phyloP scores from a whole-genome alignment of 2,888 invertebrate species.

The Thysanoteuthis rhombus region DNA sequence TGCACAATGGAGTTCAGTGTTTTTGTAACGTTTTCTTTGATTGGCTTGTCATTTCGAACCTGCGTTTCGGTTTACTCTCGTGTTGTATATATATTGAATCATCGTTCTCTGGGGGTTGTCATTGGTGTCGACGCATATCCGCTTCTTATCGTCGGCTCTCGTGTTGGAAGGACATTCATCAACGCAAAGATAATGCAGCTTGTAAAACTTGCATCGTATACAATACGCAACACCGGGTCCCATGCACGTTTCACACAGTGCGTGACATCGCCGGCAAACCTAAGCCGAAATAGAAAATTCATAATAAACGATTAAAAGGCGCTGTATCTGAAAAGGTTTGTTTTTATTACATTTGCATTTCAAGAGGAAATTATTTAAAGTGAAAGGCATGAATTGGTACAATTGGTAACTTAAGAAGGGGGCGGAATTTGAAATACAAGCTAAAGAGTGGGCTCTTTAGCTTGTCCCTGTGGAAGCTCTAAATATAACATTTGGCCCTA shows the following conservation, averaged over 20 bases:
- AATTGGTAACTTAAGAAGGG: no score
- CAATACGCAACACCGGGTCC: conserved; percentile 27
- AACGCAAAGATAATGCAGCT: conserved; percentile 19
- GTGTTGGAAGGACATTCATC: conserved; percentile 16
- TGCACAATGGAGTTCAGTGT: background rate
- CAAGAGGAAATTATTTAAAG: no score
- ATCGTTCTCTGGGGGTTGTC: background rate
- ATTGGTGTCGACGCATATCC: background rate
- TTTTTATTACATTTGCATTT: no score
- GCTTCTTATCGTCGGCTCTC: background rate
- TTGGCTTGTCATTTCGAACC: background rate
- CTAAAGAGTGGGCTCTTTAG: no score
- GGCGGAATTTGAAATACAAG: no score
- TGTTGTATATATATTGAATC: conserved; percentile 20
- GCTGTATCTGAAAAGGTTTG: no score
- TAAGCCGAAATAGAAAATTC: background rate
- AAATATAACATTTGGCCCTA: no score
- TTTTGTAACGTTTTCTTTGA: background rate
- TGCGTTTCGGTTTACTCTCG: background rate
- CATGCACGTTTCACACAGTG: conserved; percentile 20
- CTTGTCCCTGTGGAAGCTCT: no score
- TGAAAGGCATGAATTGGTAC: no score
- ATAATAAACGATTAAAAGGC: no score
- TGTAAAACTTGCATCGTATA: conserved; percentile 13
- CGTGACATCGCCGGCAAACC: conserved; percentile 20